phyloP scores from a whole-genome alignment of 2,797 vertebrate genomes.

The Bufotes viridis region DNA sequence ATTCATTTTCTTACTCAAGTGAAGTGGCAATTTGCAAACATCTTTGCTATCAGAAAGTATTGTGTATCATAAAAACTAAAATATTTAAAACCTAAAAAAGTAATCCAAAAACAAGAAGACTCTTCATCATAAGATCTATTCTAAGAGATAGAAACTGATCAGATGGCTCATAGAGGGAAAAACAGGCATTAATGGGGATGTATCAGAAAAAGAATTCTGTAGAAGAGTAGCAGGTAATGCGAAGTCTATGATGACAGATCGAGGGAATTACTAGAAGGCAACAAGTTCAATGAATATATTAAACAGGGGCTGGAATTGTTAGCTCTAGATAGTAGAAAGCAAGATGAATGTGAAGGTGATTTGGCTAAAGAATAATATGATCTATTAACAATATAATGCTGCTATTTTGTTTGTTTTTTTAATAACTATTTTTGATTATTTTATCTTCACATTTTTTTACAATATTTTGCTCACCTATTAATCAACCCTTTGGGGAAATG shows the following conservation, averaged over 20 bases:
- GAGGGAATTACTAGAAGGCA: conserved; percentile 18
- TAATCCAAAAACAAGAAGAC: not conserved
- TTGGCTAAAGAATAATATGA: not conserved
- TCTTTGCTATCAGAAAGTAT: not conserved
- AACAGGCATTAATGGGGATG: not conserved
- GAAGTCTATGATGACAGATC: conserved; percentile 22
- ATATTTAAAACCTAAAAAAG: not conserved
- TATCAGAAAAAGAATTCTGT: not conserved
- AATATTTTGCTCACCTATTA: not conserved
- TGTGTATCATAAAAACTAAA: not conserved
- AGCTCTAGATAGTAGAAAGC: conserved; percentile 10
- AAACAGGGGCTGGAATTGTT: not conserved
- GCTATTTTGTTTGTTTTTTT: not conserved
- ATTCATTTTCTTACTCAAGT: not conserved
- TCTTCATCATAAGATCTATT: not conserved
- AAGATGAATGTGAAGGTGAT: not conserved
- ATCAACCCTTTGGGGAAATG: not conserved
- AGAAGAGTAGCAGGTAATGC: not conserved
- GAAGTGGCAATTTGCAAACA: not conserved
- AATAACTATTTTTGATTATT: not conserved
- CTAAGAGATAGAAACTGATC: not conserved
- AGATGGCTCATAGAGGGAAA: not conserved
- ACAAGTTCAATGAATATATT: conserved; percentile 10
- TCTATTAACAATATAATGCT: not conserved
- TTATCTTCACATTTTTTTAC: not conserved